Base-by-base conservation (phyloP, 2,888 invertebrate genomes). In the Dorcus hopei region DNA sequence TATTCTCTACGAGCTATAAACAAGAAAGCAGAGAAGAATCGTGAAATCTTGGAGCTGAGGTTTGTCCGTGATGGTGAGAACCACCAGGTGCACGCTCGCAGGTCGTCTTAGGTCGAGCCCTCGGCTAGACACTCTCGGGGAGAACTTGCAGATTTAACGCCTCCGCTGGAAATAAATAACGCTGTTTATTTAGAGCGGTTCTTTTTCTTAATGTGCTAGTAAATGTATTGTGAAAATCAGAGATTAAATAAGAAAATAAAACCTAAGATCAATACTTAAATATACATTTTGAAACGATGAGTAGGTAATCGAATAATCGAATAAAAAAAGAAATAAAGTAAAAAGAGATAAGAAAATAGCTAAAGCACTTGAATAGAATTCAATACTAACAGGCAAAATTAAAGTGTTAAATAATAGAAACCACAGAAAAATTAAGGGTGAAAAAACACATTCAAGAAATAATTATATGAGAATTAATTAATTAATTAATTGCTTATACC, bases 31-130 rank as follows among this genome's bases (percentile, higher is more conserved):
- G 68, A 59, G 65, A 68, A 70, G 70, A 72, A 73, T 73, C 69
- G 69, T 70, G 72, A 74, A 74, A 75, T 74, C 74, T 73, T 73
- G 61, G 69, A 68, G 72, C 76, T 70, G 76, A 76, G 76, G 76
- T 76, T 76, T 74, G 64, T 67, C 70, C 43, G 55, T 39, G 69
- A 72, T 70, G 73, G 70, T 72, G 72, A 67, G 73, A 75, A 73
- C 69, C 59, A 58, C 61, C 75, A 74, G 73, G 67, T 74, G 74
- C 66, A 71, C 19, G 45, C 23, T 45, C 14, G 16, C 14, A 45
- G 45, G 45, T 45, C 45, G 45, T 45, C 45, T 45, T 45, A 23
- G 45, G 9, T 45, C 45, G 16, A 23, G 45, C n/a, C 41, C 11
- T 9, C 45, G 45, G 9, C 23, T 23, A 9, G 45, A n/a, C n/a